Percentiles rank a stretch among this genome's conserved stretches.
Evolutionary conservation across 2,113 vertebrate genomes (phyloP).

Genomic region (Amphiprion ocellaris): DNA sequence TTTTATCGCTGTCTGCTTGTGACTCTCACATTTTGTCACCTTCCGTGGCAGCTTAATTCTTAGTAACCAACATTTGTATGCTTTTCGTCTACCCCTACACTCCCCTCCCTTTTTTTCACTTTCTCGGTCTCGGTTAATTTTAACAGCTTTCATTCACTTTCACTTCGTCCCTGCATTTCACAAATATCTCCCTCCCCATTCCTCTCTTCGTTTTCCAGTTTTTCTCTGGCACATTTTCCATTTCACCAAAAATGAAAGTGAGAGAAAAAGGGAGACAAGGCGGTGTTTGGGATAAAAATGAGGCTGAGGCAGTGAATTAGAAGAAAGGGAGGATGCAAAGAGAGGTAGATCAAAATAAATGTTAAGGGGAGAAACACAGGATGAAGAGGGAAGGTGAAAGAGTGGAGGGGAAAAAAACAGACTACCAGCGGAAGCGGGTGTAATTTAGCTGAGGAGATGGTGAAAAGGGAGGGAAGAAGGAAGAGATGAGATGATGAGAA

Average conservation of each 20-base stretch:
- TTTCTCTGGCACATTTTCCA: neutral
- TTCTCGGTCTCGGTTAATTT: conserved; percentile 11
- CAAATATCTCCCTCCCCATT: neutral
- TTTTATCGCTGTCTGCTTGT: neutral
- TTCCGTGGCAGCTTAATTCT: neutral
- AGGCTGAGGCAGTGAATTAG: neutral
- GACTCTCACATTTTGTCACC: neutral
- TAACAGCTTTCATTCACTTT: conserved; percentile 10
- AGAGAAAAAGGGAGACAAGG: neutral
- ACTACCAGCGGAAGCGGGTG: neutral
- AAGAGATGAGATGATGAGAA: too few relatives aligned
- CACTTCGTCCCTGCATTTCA: neutral
- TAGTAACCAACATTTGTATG: neutral
- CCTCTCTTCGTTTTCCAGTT: neutral
- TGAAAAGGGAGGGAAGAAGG: neutral
- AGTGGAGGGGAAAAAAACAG: too few relatives aligned
- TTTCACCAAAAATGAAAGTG: conserved; percentile 13
- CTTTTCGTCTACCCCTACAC: neutral
- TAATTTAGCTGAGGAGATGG: neutral
- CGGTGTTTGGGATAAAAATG: neutral
- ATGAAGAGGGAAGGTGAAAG: neutral
- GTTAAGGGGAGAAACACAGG: too few relatives aligned
- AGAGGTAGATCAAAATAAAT: neutral
- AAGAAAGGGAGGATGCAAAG: neutral
- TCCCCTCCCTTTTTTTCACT: neutral